Base-by-base conservation (phyloP, 2,888 invertebrate species). In the Pandemis cinnamomeana region DNA sequence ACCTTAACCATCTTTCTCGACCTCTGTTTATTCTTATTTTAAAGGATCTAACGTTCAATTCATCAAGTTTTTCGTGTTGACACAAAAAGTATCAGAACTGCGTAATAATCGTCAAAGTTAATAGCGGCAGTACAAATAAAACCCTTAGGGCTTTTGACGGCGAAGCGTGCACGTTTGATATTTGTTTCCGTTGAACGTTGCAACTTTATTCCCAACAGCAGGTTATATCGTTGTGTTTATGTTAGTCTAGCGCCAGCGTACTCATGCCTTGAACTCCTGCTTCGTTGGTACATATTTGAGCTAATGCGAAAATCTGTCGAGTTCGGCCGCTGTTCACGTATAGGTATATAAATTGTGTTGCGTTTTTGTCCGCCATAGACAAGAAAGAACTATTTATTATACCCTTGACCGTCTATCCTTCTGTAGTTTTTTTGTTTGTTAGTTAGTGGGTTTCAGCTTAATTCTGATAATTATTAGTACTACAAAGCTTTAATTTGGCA, bases 101-200 rank as follows among this genome's bases (percentile, higher is more conserved):
- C 78, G 81, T 80, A 79, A 79, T 81, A 83, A 83, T 83, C 84
- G 82, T 88, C 84, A 86, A 86, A 87, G 86, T 86, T 88, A 86
- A 87, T 85, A 85, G 81, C 81, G 81, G 80, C 78, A 78, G 82
- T 80, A 79, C 83, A 88, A 88, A 89, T 84, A 88, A 82, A 83
- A 81, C 80, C 81, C 79, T 80, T 74, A 77, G 77, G 81, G 81
- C 69, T 81, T 79, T 79, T 79, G 80, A 74, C 81, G 51, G 36
- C 27, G 64, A 51, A 76, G 76, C 76, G 75, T 76, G 80, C 76
- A 77, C 78, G 77, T 78, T 81, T 79, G 76, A 80, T 86, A 83
- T 86, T 85, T 85, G 83, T 83, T 83, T 82, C 80, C 77, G 80
- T 77, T 80, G 79, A 76, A 77, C 75, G 72, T 76, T 77, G 75